A percentile compares a stretch with the other conserved stretches of the same genome.
phyloP scores from a whole-genome alignment of 2,797 vertebrate genomes.

The Eulemur rubriventer region DNA sequence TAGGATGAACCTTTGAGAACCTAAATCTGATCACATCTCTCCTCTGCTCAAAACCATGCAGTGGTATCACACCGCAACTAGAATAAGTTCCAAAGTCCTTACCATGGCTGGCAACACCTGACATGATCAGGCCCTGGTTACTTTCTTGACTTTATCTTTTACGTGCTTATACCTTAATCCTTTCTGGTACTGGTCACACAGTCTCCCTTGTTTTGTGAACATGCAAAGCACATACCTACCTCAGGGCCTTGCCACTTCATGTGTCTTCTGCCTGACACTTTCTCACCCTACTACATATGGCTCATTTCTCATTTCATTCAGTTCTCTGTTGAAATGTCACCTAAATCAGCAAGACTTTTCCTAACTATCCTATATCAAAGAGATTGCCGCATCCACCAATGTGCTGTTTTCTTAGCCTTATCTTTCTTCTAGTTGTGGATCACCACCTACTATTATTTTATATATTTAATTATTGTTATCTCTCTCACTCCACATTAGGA shows the following conservation, averaged over 20 bases:
- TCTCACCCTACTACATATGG: background rate
- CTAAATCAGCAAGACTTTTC: conserved; percentile 9
- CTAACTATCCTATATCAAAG: background rate
- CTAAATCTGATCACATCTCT: background rate
- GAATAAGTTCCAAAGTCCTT: conserved; percentile 16
- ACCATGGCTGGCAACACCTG: background rate
- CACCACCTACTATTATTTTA: background rate
- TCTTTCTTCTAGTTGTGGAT: background rate
- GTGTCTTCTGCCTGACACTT: background rate
- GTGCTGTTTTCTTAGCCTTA: background rate
- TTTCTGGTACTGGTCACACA: background rate
- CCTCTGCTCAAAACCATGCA: background rate
- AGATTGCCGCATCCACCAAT: background rate
- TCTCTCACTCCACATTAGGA: background rate
- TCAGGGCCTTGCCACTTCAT: background rate
- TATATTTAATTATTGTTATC: background rate
- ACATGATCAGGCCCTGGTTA: background rate
- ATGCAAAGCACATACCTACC: background rate
- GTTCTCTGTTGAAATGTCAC: background rate
- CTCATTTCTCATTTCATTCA: background rate
- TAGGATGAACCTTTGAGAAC: conserved; percentile 6
- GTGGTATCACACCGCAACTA: background rate
- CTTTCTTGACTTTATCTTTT: background rate
- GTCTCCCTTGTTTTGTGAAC: background rate
- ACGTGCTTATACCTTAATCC: background rate